Percentiles rank a stretch among this genome's conserved stretches.
Conservation (phyloP, 2,888 invertebrate species). For the Actias luna region DNA sequence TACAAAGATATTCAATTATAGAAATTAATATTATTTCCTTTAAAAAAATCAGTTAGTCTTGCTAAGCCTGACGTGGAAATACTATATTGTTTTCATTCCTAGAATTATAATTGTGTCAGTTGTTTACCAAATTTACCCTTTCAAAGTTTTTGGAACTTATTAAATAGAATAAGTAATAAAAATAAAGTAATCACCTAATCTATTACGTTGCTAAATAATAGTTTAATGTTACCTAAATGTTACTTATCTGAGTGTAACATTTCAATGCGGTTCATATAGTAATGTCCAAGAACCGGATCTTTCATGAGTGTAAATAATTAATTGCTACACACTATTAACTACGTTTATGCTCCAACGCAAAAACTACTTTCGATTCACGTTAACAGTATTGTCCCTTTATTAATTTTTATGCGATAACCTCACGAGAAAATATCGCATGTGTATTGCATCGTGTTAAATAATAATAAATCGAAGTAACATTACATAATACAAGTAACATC, state of each 20-base stretch:
- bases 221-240: not conserved
- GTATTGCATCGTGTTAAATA: not conserved
- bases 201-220: not conserved
- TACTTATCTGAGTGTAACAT: not conserved
- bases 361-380: not conserved
- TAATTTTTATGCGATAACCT: not conserved
- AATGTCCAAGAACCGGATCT: not conserved
- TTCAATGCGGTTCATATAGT: not conserved
- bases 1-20: too few relatives aligned
- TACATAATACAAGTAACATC: not conserved
- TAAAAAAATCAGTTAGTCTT: too few relatives aligned
- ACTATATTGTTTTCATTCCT: too few relatives aligned
- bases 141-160: too few relatives aligned
- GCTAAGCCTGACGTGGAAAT: too few relatives aligned
- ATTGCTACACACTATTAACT: not conserved
- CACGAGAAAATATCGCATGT: not conserved
- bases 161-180: too few relatives aligned
- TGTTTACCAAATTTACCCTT: too few relatives aligned
- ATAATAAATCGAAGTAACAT: not conserved
- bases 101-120: too few relatives aligned
- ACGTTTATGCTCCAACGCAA: not conserved
- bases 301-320: slow-evolving; percentile 20
- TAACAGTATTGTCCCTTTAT: not conserved
- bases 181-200: not conserved
- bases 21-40: too few relatives aligned